phyloP scores from a whole-genome alignment of 1,140 invertebrate species.

The Trialeurodes vaporariorum region DNA sequence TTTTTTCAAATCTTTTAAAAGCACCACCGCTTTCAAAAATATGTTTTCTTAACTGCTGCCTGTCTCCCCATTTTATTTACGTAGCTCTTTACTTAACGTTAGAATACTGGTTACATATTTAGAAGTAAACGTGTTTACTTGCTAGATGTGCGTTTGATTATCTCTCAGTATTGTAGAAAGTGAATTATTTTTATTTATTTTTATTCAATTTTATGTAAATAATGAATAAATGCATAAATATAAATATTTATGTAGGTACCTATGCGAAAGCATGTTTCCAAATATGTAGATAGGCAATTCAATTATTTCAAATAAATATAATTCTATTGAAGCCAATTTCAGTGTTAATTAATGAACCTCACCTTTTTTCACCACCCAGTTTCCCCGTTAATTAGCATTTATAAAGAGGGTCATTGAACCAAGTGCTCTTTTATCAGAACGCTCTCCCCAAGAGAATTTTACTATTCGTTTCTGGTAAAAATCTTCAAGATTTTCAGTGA shows the following conservation, averaged over 20 bases:
- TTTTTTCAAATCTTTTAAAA: too few species aligned
- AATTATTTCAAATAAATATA: neutral
- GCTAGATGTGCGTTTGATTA: neutral
- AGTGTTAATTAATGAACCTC: too few species aligned
- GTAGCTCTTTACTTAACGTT: neutral
- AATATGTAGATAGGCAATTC: neutral
- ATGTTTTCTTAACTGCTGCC: too few species aligned
- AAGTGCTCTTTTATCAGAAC: too few species aligned
- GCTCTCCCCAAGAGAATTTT: too few species aligned
- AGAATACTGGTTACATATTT: neutral
- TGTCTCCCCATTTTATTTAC: neutral
- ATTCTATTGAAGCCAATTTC: neutral
- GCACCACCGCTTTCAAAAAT: too few species aligned
- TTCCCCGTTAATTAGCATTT: too few species aligned
- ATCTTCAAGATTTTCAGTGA: too few species aligned
- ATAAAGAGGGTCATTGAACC: too few species aligned
- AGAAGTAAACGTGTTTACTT: neutral
- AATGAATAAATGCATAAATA: neutral
- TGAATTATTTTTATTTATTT: conserved; percentile 1
- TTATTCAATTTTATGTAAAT: conserved; percentile 1
- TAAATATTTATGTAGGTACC: neutral
- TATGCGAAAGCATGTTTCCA: neutral
- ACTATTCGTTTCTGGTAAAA: too few species aligned
- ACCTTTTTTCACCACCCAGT: too few species aligned
- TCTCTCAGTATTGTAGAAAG: neutral